Evolutionary conservation across 2,888 invertebrate species (phyloP).

Genomic region (Ormia ochracea): DNA sequence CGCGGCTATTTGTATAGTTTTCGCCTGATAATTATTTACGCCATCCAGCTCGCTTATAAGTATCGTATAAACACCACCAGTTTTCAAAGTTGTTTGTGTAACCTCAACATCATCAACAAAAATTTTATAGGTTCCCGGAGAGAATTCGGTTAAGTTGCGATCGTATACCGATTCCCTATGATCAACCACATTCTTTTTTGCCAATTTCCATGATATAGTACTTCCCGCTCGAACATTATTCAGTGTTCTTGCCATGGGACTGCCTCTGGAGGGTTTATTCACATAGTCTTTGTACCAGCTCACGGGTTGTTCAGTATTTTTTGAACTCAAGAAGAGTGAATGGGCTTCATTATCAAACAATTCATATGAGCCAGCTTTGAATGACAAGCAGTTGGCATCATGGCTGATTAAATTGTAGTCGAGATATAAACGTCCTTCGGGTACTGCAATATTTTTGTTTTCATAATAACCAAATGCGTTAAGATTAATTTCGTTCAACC

Average conservation of each 20-base stretch:
- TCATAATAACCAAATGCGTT: conserved; percentile 63
- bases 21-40: conserved; percentile 13
- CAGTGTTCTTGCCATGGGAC: conserved; percentile 69
- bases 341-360: conserved; percentile 66
- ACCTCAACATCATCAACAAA: conserved; percentile 60
- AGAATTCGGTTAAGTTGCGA: conserved; percentile 64
- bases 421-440: conserved; percentile 21
- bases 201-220: conserved; percentile 66
- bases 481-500: conserved; percentile 61
- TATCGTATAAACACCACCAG: conserved; percentile 76
- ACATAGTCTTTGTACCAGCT: conserved; percentile 67
- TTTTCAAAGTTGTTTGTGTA: conserved; percentile 63
- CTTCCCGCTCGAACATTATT: conserved; percentile 65
- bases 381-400: conserved; percentile 1
- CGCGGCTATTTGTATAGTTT: conserved; percentile 67
- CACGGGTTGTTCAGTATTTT: conserved; percentile 32
- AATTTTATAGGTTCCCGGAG: conserved; percentile 66
- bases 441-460: conserved; percentile 65
- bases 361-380: neutral
- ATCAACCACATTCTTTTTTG: conserved; percentile 59
- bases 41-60: conserved; percentile 63
- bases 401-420: conserved; percentile 16
- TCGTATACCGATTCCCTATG: conserved; percentile 64
- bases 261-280: conserved; percentile 72
- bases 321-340: conserved; percentile 68